Percentiles rank a stretch among this genome's conserved stretches.
phyloP scores from a whole-genome alignment of 2,113 vertebrate species.

The Calyptommatus sinebrachiatus region DNA sequence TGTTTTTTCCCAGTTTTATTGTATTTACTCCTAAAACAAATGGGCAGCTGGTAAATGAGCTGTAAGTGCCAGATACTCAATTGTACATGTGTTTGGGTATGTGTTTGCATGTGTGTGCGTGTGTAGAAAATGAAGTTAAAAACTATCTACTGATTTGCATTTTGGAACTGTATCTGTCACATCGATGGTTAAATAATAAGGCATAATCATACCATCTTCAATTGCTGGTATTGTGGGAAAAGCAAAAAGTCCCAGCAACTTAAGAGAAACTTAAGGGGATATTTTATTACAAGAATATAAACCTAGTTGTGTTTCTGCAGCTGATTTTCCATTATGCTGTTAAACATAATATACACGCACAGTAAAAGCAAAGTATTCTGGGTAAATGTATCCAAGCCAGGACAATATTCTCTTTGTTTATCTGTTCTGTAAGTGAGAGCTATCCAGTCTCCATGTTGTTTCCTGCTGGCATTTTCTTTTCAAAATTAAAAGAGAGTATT shows the following conservation, averaged over 20 bases:
- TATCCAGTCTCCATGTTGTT: conserved; percentile 53
- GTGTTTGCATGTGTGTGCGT: background rate
- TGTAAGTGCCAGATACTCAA: conserved; percentile 3
- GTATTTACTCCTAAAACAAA: conserved; percentile 19
- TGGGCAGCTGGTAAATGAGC: background rate
- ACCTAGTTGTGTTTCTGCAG: conserved; percentile 39
- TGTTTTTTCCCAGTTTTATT: background rate
- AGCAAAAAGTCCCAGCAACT: conserved; percentile 15
- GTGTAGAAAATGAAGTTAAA: no score
- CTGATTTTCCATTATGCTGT: conserved; percentile 52
- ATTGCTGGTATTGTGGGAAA: conserved; percentile 43
- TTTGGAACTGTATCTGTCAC: conserved; percentile 37
- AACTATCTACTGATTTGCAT: conserved; percentile 38
- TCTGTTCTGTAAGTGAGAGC: conserved; percentile 50
- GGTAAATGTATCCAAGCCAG: conserved; percentile 62
- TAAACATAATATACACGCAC: conserved; percentile 63
- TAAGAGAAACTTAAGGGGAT: conserved; percentile 43
- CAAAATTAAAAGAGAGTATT: conserved; percentile 64
- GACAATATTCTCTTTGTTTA: conserved; percentile 73
- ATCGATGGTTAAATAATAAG: conserved; percentile 46
- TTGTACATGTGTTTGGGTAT: background rate
- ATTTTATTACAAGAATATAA: conserved; percentile 33
- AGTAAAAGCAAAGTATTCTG: conserved; percentile 68
- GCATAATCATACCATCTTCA: conserved; percentile 33
- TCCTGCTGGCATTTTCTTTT: conserved; percentile 69